Evolutionary conservation across 2,797 vertebrate species (phyloP), one percentile per base, ranked within the genome.

Genomic region (Spinus olivaceus): DNA sequence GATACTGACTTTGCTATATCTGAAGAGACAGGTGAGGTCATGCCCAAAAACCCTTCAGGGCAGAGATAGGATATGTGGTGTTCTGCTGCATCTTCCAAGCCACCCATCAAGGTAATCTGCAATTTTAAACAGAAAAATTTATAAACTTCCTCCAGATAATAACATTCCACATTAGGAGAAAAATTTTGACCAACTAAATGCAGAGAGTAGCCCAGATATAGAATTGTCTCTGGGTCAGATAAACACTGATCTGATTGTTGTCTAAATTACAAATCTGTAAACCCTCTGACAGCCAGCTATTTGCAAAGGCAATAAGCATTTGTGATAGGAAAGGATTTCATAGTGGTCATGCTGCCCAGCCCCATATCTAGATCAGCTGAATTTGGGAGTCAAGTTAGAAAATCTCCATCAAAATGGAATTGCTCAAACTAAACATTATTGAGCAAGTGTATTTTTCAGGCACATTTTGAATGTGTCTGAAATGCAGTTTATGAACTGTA

Each of bases 321-420:
- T 94, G 77, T 72, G 80, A 41, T 83, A 76, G 49, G 59, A 76
- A 60, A 53, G 37, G 44, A 60, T 94, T 95, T 95, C 84, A 25
- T 23, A 49, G 80, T 64, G 70, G 69, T 81, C 95, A 56, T 73
- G 47, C 47, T 93, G 77, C 79, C 54, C 61, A 63, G 59, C 41
- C 66, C 76, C 76, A 53, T 81, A 39, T 39, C 72, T 79, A 73
- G 63, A 92, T 79, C 76, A 84, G 44, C 87, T 91, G 87, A 92
- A 86, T 92, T 81, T 90, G 63, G 70, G 80, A 96, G 80, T 88
- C 86, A 93, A 90, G 88, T 94, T 81, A 93, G 81, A 94, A 94
- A 78, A 95, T 84, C 87, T 90, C 91, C 73, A 86, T 92, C 89
- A 90, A 91, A 97, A 86, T 35, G 33, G 82, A 94, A 95, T 94